phyloP scores from a whole-genome alignment of 2,113 vertebrate species.

The Cyprinodon brontotheroides region DNA sequence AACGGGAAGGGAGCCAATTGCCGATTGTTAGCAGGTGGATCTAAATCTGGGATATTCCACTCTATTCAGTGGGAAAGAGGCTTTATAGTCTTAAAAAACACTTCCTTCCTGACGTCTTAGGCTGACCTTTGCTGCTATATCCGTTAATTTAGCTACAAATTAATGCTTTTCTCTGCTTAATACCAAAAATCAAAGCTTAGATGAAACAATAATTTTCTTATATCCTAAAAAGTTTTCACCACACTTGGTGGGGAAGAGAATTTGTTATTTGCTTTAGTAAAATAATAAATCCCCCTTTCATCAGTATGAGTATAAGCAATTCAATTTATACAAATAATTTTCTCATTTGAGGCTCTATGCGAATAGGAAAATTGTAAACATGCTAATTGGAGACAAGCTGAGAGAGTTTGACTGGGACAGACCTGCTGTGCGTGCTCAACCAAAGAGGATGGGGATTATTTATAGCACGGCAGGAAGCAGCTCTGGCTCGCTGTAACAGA shows the following conservation, averaged over 20 bases:
- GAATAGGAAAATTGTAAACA: conserved; percentile 33
- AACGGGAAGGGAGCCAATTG: too few relatives aligned
- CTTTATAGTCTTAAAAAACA: not conserved
- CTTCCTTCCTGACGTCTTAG: not conserved
- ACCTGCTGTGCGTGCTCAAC: conserved; percentile 49
- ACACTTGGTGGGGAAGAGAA: not conserved
- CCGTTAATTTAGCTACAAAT: not conserved
- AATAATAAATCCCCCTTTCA: not conserved
- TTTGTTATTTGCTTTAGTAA: not conserved
- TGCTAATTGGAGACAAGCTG: conserved; percentile 50
- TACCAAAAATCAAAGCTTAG: too few relatives aligned
- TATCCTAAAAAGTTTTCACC: not conserved
- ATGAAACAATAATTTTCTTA: too few relatives aligned
- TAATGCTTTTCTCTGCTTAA: not conserved
- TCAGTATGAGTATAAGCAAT: not conserved
- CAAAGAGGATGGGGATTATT: conserved; percentile 45
- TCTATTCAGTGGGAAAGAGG: too few relatives aligned
- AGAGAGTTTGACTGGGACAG: conserved; percentile 30
- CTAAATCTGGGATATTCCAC: too few relatives aligned
- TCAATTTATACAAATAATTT: not conserved
- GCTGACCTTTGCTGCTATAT: not conserved
- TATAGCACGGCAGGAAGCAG: conserved; percentile 40
- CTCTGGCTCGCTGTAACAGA: conserved; percentile 8
- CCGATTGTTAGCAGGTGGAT: too few relatives aligned
- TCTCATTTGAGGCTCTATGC: conserved; percentile 37